A percentile compares a stretch with the other conserved stretches of the same genome.
phyloP scores from a whole-genome alignment of 2,888 invertebrate species.

The Tipula confusa region DNA sequence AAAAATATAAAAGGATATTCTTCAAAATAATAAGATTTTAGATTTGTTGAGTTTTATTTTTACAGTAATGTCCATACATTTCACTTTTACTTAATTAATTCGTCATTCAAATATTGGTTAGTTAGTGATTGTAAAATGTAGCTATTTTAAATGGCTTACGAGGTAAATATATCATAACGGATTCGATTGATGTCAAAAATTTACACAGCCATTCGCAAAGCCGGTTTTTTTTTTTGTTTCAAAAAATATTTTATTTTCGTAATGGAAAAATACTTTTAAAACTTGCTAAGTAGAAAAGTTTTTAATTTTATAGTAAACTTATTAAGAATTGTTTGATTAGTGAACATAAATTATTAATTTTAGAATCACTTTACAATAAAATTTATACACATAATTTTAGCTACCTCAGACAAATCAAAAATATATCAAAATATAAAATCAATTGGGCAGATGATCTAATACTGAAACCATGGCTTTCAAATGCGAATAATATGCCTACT shows the following conservation, averaged over 20 bases:
- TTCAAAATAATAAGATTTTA: background rate
- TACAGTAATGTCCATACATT: background rate
- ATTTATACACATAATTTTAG: constrained; percentile 25
- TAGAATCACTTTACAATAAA: background rate
- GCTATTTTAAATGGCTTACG: background rate
- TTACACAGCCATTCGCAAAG: background rate
- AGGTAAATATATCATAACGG: background rate
- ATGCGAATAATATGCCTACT: background rate
- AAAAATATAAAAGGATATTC: background rate
- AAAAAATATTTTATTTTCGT: background rate
- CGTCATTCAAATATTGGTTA: background rate
- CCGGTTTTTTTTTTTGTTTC: background rate
- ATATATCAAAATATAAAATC: background rate
- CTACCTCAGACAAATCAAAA: background rate
- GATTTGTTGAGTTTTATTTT: background rate
- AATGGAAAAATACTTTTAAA: background rate
- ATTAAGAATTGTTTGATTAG: background rate
- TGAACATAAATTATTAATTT: background rate
- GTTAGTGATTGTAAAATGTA: background rate
- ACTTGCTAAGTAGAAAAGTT: background rate
- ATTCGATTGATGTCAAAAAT: background rate
- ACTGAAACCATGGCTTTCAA: background rate
- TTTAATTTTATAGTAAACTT: background rate
- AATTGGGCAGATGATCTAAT: background rate
- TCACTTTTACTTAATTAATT: background rate